Conservation (phyloP, 2,888 invertebrate species). For the Dryadula phaetusa region DNA sequence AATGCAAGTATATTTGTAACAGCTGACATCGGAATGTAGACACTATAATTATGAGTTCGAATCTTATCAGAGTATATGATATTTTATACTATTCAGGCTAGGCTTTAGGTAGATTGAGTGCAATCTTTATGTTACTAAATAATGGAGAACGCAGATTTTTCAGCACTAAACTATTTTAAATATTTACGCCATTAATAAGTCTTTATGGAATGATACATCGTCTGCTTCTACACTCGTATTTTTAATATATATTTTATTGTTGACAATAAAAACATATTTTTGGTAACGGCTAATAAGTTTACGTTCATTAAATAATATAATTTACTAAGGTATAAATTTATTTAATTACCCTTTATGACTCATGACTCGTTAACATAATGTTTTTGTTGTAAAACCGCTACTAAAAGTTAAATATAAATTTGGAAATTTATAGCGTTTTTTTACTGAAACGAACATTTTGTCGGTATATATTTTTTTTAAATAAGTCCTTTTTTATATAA, state of each 20-base stretch:
- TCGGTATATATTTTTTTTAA: too few relatives aligned
- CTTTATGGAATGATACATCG: background rate
- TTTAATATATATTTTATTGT: constrained; percentile 2
- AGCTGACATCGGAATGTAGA: too few relatives aligned
- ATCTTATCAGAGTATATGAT: too few relatives aligned
- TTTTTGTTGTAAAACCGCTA: constrained; percentile 32
- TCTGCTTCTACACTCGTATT: background rate
- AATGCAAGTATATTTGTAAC: too few relatives aligned
- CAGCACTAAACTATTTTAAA: background rate
- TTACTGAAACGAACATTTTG: constrained; percentile 13
- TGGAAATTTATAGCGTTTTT: constrained; percentile 31
- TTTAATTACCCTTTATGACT: constrained; percentile 17
- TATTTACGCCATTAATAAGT: background rate
- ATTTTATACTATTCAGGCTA: too few relatives aligned
- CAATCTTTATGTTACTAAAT: too few relatives aligned
- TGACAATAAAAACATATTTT: background rate
- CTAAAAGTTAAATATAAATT: constrained; percentile 38
- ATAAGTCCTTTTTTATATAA: too few relatives aligned
- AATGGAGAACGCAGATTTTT: too few relatives aligned
- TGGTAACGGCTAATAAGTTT: constrained; percentile 14
- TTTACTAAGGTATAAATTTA: constrained; percentile 21
- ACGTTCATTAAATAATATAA: constrained; percentile 24
- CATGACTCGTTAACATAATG: constrained; percentile 40
- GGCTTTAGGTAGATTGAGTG: too few relatives aligned
- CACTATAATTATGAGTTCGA: too few relatives aligned